Base-by-base conservation (phyloP, 2,113 vertebrate genomes). In the Elephantulus edwardii region DNA sequence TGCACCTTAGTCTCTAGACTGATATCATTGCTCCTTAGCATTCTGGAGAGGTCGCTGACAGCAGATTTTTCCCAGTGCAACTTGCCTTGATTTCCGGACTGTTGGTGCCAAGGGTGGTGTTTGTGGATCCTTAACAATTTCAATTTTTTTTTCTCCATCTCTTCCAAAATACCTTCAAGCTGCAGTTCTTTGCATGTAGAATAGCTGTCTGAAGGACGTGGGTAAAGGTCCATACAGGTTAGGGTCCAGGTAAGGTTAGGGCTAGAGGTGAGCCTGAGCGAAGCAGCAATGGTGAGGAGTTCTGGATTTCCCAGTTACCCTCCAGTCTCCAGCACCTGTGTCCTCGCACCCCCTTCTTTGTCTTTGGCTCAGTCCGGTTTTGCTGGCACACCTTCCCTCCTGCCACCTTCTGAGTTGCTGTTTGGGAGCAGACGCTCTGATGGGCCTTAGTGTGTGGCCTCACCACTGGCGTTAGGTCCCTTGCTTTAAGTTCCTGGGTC, bases 241-340 rank as follows among this genome's bases (percentile, higher is more conserved):
- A n/a, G 46, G 35, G 28, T 24, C 42, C n/a, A 13, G 74, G 8
- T 33, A 54, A 6, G 26, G 86, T 19, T 33, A 19, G 74, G 44
- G 40, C 40, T 8, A 40, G 30, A 33, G 48, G 1, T 62, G 2
- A 71, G 17, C 28, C 44, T 6, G 4, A 24, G 26, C 6, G 16
- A 58, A 8, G 44, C 38, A 38, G 24, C 3, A 5, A 14, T 1
- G 24, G 40, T 1, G 2, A 52, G 75, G 44, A 11, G 1, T 28
- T 46, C 28, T 1, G 1, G 26, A 5, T 71, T 58, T 35, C 74
- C 60, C 20, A 2, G 66, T 3, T 5, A 1, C 2, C 8, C 35
- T 12, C 8, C n/a, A 56, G 50, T n/a, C 60, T 33, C 2, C 0
- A 33, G 13, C 8, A 5, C 60, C 9, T 0, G 17, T 22, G 68